phyloP scores from a whole-genome alignment of 2,797 vertebrate species.

The Thunnus albacares region DNA sequence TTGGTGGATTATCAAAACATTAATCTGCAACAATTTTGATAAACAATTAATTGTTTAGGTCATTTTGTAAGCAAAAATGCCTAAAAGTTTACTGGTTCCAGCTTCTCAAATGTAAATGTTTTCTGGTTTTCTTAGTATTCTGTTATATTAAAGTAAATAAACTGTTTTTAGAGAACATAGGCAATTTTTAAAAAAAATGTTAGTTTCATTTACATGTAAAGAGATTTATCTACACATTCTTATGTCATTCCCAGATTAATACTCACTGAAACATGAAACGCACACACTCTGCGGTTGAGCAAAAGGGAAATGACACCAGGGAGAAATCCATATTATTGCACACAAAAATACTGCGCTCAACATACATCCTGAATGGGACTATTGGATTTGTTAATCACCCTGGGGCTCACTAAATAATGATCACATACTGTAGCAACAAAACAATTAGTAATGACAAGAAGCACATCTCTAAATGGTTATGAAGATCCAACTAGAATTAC shows the following conservation, averaged over 20 bases:
- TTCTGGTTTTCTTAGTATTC: background rate
- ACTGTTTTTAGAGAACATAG: background rate
- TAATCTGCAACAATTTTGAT: background rate
- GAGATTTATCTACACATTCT: background rate
- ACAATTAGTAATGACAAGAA: conserved; percentile 26
- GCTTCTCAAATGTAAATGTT: conserved; percentile 5
- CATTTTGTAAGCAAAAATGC: background rate
- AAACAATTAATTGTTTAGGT: background rate
- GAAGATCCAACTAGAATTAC: conserved; percentile 1
- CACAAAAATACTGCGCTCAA: conserved; percentile 31
- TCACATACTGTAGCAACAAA: conserved; percentile 34
- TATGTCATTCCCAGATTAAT: background rate
- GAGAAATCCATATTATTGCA: conserved; percentile 47
- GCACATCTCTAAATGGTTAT: conserved; percentile 16
- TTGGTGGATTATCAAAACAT: background rate
- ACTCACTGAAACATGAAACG: conserved; percentile 20
- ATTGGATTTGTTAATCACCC: conserved; percentile 42
- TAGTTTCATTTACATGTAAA: background rate
- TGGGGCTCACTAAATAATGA: conserved; percentile 40
- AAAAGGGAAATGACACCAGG: conserved; percentile 38
- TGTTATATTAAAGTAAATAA: background rate
- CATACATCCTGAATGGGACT: conserved; percentile 38
- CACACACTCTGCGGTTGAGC: conserved; percentile 4
- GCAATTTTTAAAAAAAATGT: background rate
- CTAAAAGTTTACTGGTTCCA: background rate